Conservation (phyloP, 2,888 invertebrate genomes). For the Uloborus plumipes region DNA sequence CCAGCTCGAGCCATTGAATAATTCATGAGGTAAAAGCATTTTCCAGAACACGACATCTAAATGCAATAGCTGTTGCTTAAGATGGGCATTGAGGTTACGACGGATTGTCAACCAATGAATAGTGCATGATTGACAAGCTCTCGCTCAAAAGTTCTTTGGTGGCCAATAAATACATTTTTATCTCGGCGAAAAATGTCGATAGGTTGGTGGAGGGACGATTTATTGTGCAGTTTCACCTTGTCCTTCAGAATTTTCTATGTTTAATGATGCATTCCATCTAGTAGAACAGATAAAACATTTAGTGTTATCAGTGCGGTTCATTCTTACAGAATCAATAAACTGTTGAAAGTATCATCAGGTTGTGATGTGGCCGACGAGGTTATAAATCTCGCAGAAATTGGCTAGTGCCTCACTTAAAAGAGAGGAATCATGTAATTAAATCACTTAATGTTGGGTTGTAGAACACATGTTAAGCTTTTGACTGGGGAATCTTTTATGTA, state of each 20-base stretch:
- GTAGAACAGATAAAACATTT: conserved; percentile 5
- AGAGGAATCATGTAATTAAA: too few relatives aligned
- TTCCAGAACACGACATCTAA: neutral
- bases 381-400: neutral
- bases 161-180: conserved; percentile 2
- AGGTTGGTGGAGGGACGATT: neutral
- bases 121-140: neutral
- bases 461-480: too few relatives aligned
- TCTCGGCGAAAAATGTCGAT: conserved; percentile 1
- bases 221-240: neutral
- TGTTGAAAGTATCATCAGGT: conserved; percentile 4
- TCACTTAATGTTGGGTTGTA: too few relatives aligned
- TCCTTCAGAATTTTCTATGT: neutral
- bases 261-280: neutral
- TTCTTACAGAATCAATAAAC: conserved; percentile 9
- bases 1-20: neutral
- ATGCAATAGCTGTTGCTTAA: neutral
- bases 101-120: conserved; percentile 4
- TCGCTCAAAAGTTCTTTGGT: conserved; percentile 2
- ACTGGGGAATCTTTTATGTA: too few relatives aligned
- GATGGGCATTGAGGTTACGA: conserved; percentile 3
- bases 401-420: neutral
- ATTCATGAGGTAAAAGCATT: conserved; percentile 5
- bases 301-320: conserved; percentile 2
- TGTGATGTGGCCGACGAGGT: neutral